These are phyloP conservation scores for Drosophila kepulauana DNA, from an alignment of 1,140 invertebrate species.

Conservation along the genomic window DNA sequence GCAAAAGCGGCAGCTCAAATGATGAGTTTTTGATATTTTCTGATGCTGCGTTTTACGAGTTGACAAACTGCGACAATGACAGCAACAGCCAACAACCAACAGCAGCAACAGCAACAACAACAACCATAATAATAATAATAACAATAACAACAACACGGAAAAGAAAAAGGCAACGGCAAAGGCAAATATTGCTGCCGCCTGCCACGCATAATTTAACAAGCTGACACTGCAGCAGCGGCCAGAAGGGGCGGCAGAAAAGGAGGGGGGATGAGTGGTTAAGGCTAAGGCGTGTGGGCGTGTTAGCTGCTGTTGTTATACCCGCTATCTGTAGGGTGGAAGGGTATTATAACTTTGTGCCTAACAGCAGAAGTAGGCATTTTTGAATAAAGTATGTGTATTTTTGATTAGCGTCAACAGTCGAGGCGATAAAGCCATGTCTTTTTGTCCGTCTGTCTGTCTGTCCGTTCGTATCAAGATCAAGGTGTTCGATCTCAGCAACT, in stretches of 20 bases:
- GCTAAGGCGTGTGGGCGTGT: not conserved
- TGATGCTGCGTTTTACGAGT: conserved; percentile 66
- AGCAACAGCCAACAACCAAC: conserved; percentile 3
- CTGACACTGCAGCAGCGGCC: conserved; percentile 1
- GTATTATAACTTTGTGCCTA: too few relatives aligned
- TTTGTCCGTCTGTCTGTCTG: too few relatives aligned
- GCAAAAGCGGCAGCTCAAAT: conserved; percentile 18
- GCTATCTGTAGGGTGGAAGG: too few relatives aligned
- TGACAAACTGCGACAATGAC: conserved; percentile 59
- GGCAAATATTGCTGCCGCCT: conserved; percentile 27
- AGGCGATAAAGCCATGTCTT: too few relatives aligned
- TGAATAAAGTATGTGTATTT: too few relatives aligned
- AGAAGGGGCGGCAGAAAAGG: too few relatives aligned
- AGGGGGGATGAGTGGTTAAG: too few relatives aligned
- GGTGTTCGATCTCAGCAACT: too few relatives aligned
- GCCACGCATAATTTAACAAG: conserved; percentile 74
- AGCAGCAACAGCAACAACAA: not conserved
- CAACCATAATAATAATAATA: conserved; percentile 6
- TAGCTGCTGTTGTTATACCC: not conserved
- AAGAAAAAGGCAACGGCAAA: conserved; percentile 16
- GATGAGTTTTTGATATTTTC: conserved; percentile 41
- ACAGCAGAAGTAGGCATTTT: too few relatives aligned
- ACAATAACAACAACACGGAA: not conserved
- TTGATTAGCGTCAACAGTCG: too few relatives aligned
- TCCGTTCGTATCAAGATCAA: too few relatives aligned